phyloP scores from a whole-genome alignment of 2,113 vertebrate species.

The Cyanoramphus novaezelandiae region DNA sequence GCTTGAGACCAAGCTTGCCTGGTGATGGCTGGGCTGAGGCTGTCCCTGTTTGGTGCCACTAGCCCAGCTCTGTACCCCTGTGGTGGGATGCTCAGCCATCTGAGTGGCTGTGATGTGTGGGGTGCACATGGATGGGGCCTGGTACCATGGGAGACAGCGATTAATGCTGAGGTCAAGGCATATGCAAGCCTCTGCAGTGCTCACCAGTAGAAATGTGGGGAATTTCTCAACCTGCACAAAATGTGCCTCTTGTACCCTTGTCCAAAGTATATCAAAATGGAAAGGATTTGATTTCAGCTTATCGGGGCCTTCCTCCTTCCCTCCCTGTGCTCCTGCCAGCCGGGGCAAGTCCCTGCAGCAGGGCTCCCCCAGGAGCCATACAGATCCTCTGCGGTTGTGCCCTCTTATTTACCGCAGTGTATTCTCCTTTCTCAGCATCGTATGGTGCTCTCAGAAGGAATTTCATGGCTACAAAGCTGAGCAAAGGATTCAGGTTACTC shows the following conservation, averaged over 20 bases:
- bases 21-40: not conserved
- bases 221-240: not conserved
- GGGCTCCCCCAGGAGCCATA: not conserved
- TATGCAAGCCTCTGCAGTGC: not conserved
- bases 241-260: not conserved
- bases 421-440: not conserved
- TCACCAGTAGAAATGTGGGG: not conserved
- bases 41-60: not conserved
- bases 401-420: not conserved
- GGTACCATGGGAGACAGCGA: accelerated
- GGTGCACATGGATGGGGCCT: not conserved
- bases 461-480: not conserved
- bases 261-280: not conserved
- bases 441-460: accelerated
- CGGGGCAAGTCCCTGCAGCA: not conserved
- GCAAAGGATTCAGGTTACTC: not conserved
- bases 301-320: not conserved
- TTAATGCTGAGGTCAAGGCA: not conserved
- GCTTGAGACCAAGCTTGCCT: not conserved
- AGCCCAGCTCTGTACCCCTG: not conserved
- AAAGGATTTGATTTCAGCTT: not conserved
- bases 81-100: accelerated
- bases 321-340: not conserved
- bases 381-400: not conserved
- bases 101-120: not conserved